Evolutionary conservation across 2,888 invertebrate species (phyloP), one percentile per base, ranked within the genome.

Genomic region (Nemapogon koenigi): DNA sequence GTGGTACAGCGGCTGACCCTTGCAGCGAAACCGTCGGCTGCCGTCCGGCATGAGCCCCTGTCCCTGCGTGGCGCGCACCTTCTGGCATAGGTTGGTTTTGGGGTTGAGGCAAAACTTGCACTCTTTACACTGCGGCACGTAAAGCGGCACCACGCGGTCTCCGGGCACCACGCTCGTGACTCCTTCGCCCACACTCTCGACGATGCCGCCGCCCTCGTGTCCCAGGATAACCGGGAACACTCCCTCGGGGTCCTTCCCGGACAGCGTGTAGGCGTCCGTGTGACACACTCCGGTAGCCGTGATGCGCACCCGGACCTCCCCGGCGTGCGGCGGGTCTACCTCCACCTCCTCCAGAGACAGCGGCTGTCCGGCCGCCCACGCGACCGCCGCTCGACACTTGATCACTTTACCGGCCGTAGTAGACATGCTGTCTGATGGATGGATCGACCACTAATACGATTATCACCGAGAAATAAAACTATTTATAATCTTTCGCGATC

Each of bases 61-160:
- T 0, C 96, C 96, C 67, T 93, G 93, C 10, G 91, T 91, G 2
- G 79, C 49, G 36, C 96, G 86, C 40, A 99, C 94, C 67, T 94
- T 97, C 55, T 92, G 89, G 61, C 99, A 99, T 8, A 99, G 79
- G 79, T 99, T 99, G 0, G 99, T 99, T 70, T 98, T 98, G 0
- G 91, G 87, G 42, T 89, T 95, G 44, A 89, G 86, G 69, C 99
- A 99, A 67, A 94, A 99, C 64, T 97, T 95, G 76, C 99, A 99
- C 14, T 94, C 89, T 17, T 89, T 84, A 68, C 99, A 99, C 71
- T 99, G 97, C 0, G 99, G 98, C 42, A 96, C 88, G 59, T 98
- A 99, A 16, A 97, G 70, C 0, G 98, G 97, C 45, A 99, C 86
- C n/a, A 99, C 99, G 71, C 96, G 94, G 66, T 99, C 98, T 62